phyloP scores from a whole-genome alignment of 2,797 vertebrate species.

The Ispidina picta region DNA sequence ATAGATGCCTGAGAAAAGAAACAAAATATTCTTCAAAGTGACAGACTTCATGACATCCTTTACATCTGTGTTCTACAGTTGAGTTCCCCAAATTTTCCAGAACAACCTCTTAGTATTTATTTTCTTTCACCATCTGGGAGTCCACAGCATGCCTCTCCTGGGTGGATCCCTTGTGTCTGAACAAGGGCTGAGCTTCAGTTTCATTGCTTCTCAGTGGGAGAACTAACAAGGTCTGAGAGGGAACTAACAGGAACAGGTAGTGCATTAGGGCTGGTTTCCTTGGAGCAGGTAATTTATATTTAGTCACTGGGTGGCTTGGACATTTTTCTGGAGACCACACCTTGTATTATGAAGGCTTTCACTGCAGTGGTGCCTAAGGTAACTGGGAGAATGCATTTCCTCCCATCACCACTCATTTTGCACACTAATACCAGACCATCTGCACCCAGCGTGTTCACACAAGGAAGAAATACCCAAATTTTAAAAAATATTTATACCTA shows the following conservation, averaged over 20 bases:
- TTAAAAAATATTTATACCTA: not conserved
- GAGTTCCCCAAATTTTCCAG: not conserved
- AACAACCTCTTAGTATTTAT: not conserved
- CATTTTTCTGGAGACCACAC: not conserved
- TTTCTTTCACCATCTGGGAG: not conserved
- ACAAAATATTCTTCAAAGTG: not conserved
- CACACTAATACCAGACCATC: not conserved
- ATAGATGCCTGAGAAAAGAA: not conserved
- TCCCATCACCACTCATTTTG: not conserved
- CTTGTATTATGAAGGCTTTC: not conserved
- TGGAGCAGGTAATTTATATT: not conserved
- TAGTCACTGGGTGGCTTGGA: not conserved
- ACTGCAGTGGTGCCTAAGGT: not conserved
- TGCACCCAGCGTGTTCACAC: not conserved
- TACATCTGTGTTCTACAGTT: not conserved
- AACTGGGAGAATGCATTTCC: not conserved
- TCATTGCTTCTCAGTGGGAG: not conserved
- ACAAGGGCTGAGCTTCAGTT: not conserved
- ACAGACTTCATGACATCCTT: not conserved
- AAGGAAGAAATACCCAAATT: not conserved
- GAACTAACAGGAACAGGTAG: not conserved
- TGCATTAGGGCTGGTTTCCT: not conserved
- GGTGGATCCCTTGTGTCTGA: not conserved
- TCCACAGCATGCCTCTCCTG: not conserved
- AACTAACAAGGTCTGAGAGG: not conserved